Base-by-base conservation (phyloP, 2,888 invertebrate species). In the Hemithea aestivaria region DNA sequence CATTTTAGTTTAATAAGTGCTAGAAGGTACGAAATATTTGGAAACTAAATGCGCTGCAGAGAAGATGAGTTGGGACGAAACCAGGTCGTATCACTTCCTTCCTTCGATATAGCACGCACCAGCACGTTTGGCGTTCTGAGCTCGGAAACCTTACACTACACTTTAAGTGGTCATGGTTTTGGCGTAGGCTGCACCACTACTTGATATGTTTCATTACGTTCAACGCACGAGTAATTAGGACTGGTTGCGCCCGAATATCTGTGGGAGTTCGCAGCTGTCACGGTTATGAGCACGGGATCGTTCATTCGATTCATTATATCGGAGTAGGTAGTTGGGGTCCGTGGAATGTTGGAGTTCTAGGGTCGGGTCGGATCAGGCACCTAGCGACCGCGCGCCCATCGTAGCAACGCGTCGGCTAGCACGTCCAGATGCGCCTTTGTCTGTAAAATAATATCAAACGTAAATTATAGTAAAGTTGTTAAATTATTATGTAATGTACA, bases 391-490 rank as follows among this genome's bases (percentile, higher is more conserved):
- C 96, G 91, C 76, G 96, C 96, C 96, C 96, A 97, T 78, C 96
- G 92, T 62, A 97, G 89, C 64, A 97, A 90, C 73, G 96, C 97
- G 87, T 97, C 97, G 56, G 97, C 97, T 79, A 97, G 87, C 60
- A 97, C 96, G 88, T 97, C 96, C 88, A 97, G 89, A 81, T 97
- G 97, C 72, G 96, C 96, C 84, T 96, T 97, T 68, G 96, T 97
- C 97, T 97, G 93, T 8, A 35, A 43, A 10, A 23, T 7, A 6
- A 10, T 9, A 23, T 24, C n/a, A n/a, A n/a, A n/a, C n/a, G n/a
- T n/a, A n/a, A n/a, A n/a, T n/a, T n/a, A n/a, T n/a, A n/a, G n/a
- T n/a, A n/a, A n/a, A n/a, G n/a, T n/a, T n/a, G n/a, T n/a, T n/a
- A n/a, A n/a, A n/a, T n/a, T n/a, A n/a, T n/a, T n/a, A n/a, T n/a